These are phyloP conservation scores for Bovichtus diacanthus DNA, from an alignment of 2,797 vertebrate genomes.

Conservation along the genomic window DNA sequence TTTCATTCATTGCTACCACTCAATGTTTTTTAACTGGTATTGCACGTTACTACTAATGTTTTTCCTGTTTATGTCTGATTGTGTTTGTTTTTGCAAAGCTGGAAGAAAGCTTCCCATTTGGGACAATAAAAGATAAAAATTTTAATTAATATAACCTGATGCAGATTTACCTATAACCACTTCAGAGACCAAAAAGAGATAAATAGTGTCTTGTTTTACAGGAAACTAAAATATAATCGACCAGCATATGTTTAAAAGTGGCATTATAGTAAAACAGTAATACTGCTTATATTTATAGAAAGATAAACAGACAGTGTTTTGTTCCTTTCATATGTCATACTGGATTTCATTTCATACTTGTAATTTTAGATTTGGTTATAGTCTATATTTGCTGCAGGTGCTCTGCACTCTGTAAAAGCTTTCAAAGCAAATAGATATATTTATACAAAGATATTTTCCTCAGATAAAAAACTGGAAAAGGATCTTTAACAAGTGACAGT, in stretches of 20 bases:
- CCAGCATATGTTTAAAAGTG: too few species aligned
- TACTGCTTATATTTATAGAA: background rate
- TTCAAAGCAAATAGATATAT: background rate
- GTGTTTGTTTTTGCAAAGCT: background rate
- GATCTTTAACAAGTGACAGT: too few species aligned
- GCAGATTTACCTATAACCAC: too few species aligned
- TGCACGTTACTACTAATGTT: too few species aligned
- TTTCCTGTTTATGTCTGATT: background rate
- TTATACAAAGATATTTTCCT: background rate
- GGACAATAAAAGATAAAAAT: too few species aligned
- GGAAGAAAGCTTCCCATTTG: too few species aligned
- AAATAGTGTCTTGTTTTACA: too few species aligned
- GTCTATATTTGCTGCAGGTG: background rate
- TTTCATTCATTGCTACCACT: too few species aligned
- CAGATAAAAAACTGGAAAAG: background rate
- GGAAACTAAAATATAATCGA: too few species aligned
- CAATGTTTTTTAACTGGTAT: background rate
- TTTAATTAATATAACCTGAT: too few species aligned
- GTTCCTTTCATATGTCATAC: background rate
- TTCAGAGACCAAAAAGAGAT: too few species aligned
- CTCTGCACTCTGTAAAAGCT: background rate
- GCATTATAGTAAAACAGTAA: background rate
- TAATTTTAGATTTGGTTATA: background rate
- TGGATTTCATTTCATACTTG: background rate
- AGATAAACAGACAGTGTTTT: too few species aligned